Evolutionary conservation across 2,797 vertebrate species (phyloP), one percentile per base, ranked within the genome.

Genomic region (Hippocampus kuda): DNA sequence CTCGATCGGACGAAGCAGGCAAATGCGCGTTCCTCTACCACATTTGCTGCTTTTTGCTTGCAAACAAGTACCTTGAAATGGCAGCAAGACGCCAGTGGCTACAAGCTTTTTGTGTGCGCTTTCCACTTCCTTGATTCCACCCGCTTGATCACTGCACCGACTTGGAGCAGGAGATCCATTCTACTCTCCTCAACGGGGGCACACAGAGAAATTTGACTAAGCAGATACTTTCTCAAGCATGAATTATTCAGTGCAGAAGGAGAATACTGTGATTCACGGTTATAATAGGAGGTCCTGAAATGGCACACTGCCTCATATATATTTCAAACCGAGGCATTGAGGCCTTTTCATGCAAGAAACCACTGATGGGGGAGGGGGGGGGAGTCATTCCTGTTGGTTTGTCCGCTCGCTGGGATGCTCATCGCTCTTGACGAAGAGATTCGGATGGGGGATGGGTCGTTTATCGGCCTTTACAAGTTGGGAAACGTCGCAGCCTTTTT

Each of bases 271-370:
- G 84, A 88, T 84, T 87, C 76, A 2, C 72, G 80, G 80, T 83
- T 79, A 84, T 87, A 86, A 88, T 83, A 79, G 86, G 82, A 83
- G 86, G 84, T 84, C 84, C 83, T 85, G 77, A 87, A 86, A 85
- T 80, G 83, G 72, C 66, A 62, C 70, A 56, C 72, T 69, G 56
- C 67, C 73, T 88, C 83, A 87, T 88, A 70, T 83, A 88, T 89
- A 86, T 89, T 89, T 86, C 75, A 89, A 53, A 64, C 68, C 20
- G 70, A 74, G 75, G 75, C 77, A 70, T 63, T 18, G 41, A 78
- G 75, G n/a, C 70, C 75, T 74, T 81, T 83, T 85, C 82, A 83
- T 79, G 83, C 76, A 38, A 49, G 48, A 49, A 51, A 51, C 63
- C 61, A 62, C 72, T 22, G 5, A 65, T 13, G 11, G 62, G 64